Percentiles rank a stretch among this genome's conserved stretches.
These are phyloP conservation scores for Tridacna gigas DNA, from an alignment of 2,888 invertebrate species.

Conservation along the genomic window DNA sequence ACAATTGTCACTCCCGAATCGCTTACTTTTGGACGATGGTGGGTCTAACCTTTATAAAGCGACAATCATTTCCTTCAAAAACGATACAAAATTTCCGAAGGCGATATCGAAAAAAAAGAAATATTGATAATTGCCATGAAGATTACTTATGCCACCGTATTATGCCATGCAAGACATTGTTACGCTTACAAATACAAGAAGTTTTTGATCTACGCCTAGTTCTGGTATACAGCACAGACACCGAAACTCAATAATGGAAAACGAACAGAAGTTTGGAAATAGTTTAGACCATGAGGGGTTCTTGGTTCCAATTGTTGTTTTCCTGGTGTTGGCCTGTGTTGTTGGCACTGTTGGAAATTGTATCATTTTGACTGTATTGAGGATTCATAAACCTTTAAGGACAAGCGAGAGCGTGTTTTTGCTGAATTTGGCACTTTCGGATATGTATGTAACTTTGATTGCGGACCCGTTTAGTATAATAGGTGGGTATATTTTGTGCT, in stretches of 20 bases:
- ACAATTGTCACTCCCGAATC: too few relatives aligned
- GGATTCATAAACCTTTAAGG: slow-evolving; percentile 42
- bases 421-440: slow-evolving; percentile 73
- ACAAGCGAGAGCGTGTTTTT: slow-evolving; percentile 67
- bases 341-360: slow-evolving; percentile 65
- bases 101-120: too few relatives aligned
- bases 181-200: too few relatives aligned
- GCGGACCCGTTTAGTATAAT: slow-evolving; percentile 73
- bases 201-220: too few relatives aligned
- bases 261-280: not conserved
- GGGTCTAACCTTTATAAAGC: too few relatives aligned
- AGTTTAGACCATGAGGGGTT: not conserved
- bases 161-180: too few relatives aligned
- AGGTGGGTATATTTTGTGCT: slow-evolving; percentile 60
- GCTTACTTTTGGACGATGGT: too few relatives aligned
- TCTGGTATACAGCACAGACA: too few relatives aligned
- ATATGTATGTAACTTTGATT: slow-evolving; percentile 72
- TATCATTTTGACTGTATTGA: slow-evolving; percentile 56
- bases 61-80: too few relatives aligned
- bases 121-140: too few relatives aligned
- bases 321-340: slow-evolving; percentile 44
- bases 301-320: not conserved
- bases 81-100: too few relatives aligned
- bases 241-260: not conserved
- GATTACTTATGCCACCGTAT: too few relatives aligned